Evolutionary conservation across 2,797 vertebrate species (phyloP).

Genomic region (Novumbra hubbsi): DNA sequence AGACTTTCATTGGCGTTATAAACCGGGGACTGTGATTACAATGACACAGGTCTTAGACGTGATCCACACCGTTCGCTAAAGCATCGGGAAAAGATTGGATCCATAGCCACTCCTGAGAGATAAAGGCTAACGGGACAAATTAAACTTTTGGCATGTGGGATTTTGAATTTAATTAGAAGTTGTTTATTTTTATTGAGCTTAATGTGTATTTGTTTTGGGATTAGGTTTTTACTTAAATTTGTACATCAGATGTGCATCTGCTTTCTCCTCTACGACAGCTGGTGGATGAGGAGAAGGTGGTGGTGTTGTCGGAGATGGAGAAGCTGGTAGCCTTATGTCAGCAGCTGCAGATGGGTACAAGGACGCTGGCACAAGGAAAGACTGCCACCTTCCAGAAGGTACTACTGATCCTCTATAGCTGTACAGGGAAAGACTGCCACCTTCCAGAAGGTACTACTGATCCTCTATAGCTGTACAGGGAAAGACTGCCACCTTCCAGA

Average conservation of each 20-base stretch:
- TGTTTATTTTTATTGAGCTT: background rate
- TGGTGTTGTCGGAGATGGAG: constrained; percentile 86
- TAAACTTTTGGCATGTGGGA: too few relatives aligned
- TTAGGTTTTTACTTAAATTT: background rate
- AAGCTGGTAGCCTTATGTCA: constrained; percentile 86
- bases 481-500: constrained; percentile 90
- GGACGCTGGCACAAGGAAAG: constrained; percentile 87
- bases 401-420: constrained; percentile 30
- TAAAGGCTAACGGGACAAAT: too few relatives aligned
- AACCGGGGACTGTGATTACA: constrained; percentile 12
- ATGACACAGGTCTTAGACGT: background rate
- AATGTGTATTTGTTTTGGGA: background rate
- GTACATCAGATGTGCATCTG: background rate
- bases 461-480: constrained; percentile 73
- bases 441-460: constrained; percentile 87
- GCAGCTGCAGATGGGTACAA: constrained; percentile 87
- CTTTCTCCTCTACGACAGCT: constrained; percentile 67
- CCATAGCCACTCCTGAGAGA: too few relatives aligned
- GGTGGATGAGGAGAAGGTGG: constrained; percentile 82
- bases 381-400: constrained; percentile 93
- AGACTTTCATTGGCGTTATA: constrained; percentile 24
- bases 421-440: constrained; percentile 57
- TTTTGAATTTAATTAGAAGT: background rate
- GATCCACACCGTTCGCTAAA: too few relatives aligned
- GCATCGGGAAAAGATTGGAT: too few relatives aligned